Base-by-base conservation (phyloP, 2,797 vertebrate genomes). In the Lacerta viridis region DNA sequence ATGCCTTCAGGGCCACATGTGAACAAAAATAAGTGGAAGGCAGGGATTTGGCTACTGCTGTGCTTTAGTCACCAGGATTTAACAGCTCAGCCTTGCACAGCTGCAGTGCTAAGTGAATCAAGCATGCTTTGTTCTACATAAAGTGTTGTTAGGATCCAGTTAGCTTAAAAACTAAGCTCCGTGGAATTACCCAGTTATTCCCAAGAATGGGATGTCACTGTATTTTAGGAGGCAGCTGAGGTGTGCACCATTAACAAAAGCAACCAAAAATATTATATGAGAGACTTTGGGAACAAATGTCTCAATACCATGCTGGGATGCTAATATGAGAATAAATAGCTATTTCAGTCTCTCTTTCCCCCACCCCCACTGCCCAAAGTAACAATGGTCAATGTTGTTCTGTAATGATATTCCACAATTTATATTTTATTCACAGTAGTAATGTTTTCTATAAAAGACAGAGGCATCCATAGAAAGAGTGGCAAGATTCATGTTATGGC, bases 21-120 rank as follows among this genome's bases (percentile, higher is more conserved):
- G 41, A 41, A 77, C 72, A 77, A 79, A 78, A n/a, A 33, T n/a
- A 72, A n/a, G 46, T 78, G 20, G 10, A 39, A 80, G 71, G 11
- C 27, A 80, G 69, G 29, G 17, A 17, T 59, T 85, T 72, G 7
- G 46, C 33, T 66, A 10, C 69, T 86, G 36, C 85, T 84, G 81
- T 41, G 83, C 86, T 85, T 5, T 36, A 0, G 3, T 23, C 0
- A 0, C 8, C 7, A 1, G 64, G 69, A 82, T 46, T 87, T 27
- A 29, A 43, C n/a, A 80, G 17, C 41, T 71, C 29, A 64, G 0
- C 64, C 15, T 81, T 2, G 69, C 7, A 17, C 15, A 78, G 25
- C 7, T 86, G 27, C 27, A 77, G 25, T n/a, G 33, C 25, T 76
- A 75, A 75, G 50, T 36, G 17, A 50, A 36, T 50, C 18, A 80